Evolutionary conservation across 2,888 invertebrate genomes (phyloP), one percentile per base, ranked within the genome.

Genomic region (Venustoraphidia nigricollis): DNA sequence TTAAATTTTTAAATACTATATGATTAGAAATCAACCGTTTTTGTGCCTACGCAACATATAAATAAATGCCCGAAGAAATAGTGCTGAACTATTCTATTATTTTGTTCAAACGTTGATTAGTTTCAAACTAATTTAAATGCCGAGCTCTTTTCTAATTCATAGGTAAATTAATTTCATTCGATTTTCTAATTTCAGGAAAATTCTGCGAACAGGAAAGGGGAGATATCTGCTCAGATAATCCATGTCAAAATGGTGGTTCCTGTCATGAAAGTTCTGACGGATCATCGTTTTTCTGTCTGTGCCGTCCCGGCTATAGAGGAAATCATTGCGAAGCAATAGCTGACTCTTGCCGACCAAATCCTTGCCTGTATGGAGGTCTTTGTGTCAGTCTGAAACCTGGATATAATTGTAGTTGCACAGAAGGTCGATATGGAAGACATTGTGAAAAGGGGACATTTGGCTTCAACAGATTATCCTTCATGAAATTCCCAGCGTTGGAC

Each of bases 361-460:
- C 93, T n/a, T 95, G 95, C 59, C 69, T 88, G 52, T 75, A 91
- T 62, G 92, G 90, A 34, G 94, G 94, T 35, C 74, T 87, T 41
- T 95, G 95, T 60, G 80, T 90, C 11, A 83, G 85, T 53, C 69
- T 89, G n/a, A 88, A 89, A 60, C 88, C 90, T 8, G 90, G 90
- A 36, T 93, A 88, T 61, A 80, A 78, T 62, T 84, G 84, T 58
- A 83, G 83, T 56, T 96, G 96, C 61, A 81, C 81, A 0, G 85
- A 88, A 57, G 92, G 90, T 10, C 77, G 86, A 36, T 92, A 92
- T 61, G 96, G 95, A 9, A 75, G 85, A 38, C 88, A 89, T 59
- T 96, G 95, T 65, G 92, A 95, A 64, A 82, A 85, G 55, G 83
- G 89, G 2, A 91, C 91, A 2, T 89, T 79, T 62, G 92, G 94